Percentiles rank a stretch among this genome's conserved stretches.
These are phyloP conservation scores for Eremophila alpestris DNA, from an alignment of 2,797 vertebrate species.

Conservation along the genomic window DNA sequence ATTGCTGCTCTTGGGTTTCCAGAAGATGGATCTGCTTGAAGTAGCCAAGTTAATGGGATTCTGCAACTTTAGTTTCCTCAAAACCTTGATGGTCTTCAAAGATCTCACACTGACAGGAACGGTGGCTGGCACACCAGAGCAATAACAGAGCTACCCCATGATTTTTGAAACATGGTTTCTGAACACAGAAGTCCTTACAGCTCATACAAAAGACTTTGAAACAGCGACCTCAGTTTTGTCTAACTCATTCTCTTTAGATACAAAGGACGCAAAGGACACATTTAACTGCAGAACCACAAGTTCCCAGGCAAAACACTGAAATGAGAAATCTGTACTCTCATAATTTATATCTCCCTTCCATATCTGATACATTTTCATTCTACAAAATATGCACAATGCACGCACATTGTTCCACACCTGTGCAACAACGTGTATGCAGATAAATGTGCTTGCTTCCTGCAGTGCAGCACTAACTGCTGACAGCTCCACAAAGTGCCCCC, in stretches of 20 bases:
- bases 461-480: not conserved
- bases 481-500: not conserved
- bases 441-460: not conserved
- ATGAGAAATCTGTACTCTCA: not conserved
- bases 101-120: not conserved
- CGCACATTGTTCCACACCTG: fast-evolving
- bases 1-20: not conserved
- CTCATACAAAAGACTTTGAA: not conserved
- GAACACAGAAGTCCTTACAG: not conserved
- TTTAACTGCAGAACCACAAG: not conserved
- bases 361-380: not conserved
- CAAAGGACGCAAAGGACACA: not conserved
- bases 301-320: not conserved
- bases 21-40: not conserved
- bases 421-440: fast-evolving
- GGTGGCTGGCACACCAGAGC: not conserved
- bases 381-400: not conserved
- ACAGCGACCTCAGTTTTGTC: not conserved
- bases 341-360: not conserved
- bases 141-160: not conserved
- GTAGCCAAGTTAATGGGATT: not conserved
- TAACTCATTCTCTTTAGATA: not conserved
- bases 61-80: not conserved
- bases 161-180: not conserved
- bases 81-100: not conserved